Conservation (phyloP, 2,113 vertebrate genomes). For the Tragelaphus scriptus region DNA sequence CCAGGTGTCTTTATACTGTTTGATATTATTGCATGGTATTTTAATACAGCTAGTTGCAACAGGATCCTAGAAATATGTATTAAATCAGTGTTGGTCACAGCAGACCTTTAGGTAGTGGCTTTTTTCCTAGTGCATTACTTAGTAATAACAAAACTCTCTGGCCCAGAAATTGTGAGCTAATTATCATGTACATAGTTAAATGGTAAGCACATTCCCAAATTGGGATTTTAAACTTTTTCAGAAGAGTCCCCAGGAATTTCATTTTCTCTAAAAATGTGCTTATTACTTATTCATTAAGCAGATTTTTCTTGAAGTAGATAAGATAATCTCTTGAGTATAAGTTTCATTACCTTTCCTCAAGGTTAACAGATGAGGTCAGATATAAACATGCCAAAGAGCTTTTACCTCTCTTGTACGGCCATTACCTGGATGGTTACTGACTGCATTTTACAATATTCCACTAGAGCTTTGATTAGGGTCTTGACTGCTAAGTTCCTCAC, state of each 20-base stretch:
- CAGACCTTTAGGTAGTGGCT: not conserved
- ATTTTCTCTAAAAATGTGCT: conserved; percentile 47
- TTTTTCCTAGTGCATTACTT: not conserved
- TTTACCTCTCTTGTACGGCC: not conserved
- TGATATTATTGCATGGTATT: not conserved
- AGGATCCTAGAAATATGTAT: not conserved
- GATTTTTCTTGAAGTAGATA: conserved; percentile 42
- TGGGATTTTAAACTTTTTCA: conserved; percentile 6
- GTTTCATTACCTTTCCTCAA: conserved; percentile 2
- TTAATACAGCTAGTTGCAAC: not conserved
- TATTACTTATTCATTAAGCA: conserved; percentile 63
- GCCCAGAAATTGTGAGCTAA: not conserved
- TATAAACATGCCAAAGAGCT: not conserved
- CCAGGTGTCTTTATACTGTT: not conserved
- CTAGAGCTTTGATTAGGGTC: not conserved
- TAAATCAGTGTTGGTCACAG: not conserved
- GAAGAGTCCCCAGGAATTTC: conserved; percentile 46
- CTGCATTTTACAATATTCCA: not conserved
- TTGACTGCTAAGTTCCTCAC: not conserved
- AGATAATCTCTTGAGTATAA: conserved; percentile 5
- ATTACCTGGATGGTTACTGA: not conserved
- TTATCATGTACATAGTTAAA: not conserved
- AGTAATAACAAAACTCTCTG: conserved; percentile 1
- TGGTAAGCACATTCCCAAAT: not conserved
- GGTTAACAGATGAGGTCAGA: conserved; percentile 26